A percentile compares a stretch with the other conserved stretches of the same genome.
These are phyloP conservation scores for Lerema accius DNA, from an alignment of 1,140 invertebrate species.

Conservation along the genomic window DNA sequence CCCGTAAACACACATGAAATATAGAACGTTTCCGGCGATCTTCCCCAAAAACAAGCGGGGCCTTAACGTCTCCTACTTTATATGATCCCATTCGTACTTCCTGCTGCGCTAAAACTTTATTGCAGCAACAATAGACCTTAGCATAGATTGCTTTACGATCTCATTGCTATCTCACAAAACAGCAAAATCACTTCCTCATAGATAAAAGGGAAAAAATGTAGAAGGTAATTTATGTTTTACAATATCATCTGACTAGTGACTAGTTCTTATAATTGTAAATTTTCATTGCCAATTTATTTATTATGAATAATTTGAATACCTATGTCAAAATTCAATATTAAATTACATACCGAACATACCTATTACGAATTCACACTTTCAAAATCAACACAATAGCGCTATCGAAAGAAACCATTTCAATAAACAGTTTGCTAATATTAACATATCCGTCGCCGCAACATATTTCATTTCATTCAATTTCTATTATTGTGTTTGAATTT, in stretches of 20 bases:
- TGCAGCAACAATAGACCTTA: conserved; percentile 35
- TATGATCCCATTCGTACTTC: conserved; percentile 34
- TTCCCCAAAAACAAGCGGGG: conserved; percentile 30
- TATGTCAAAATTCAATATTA: too few species aligned
- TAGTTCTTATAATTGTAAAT: not conserved
- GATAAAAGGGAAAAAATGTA: conserved; percentile 32
- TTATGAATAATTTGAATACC: not conserved
- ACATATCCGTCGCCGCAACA: too few species aligned
- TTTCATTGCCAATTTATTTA: conserved; percentile 7
- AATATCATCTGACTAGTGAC: conserved; percentile 17
- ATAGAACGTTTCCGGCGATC: conserved; percentile 29
- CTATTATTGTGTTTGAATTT: not conserved
- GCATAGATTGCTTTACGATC: conserved; percentile 28
- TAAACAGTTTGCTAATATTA: too few species aligned
- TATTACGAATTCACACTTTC: too few species aligned
- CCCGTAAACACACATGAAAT: conserved; percentile 24
- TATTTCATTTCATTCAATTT: too few species aligned
- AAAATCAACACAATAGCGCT: too few species aligned
- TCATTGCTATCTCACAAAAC: conserved; percentile 32
- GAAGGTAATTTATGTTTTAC: conserved; percentile 24
- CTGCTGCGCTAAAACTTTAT: conserved; percentile 34
- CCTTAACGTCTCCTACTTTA: conserved; percentile 32
- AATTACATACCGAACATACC: too few species aligned
- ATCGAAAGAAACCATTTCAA: too few species aligned
- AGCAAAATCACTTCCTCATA: conserved; percentile 33